Evolutionary conservation across 2,797 vertebrate genomes (phyloP), one percentile per base, ranked within the genome.

Genomic region (Xiphorhynchus erythropygius): DNA sequence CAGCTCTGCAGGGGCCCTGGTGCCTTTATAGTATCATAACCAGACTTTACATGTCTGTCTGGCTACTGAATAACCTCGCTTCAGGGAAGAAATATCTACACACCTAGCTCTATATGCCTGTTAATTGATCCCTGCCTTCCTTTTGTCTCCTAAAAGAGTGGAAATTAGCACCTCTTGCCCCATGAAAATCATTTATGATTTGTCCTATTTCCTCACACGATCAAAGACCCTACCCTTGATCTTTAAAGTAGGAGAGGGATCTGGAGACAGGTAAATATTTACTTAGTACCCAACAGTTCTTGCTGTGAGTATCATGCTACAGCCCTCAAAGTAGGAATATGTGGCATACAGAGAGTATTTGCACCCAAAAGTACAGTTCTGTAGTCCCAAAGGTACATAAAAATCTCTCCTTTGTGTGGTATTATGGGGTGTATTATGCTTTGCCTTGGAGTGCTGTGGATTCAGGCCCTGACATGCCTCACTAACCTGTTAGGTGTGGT

Each of bases 11-110:
- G 75, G 75, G 84, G 63, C 42, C 19, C 52, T 41, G 46, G 50
- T 93, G 47, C 44, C 90, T 93, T 94, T 95, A 67, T 71, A 64
- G 75, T 53, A 60, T 68, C 60, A 35, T 85, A 89, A 84, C 59
- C 70, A 73, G 60, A 44, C 44, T 89, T 95, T 70, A 67, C 27
- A 18, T 76, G 71, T 82, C 70, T 90, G 57, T 30, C 73, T 69
- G 65, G 39, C 53, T 91, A 33, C 88, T 77, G 63, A 76, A 60
- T 74, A 82, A 70, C 74, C 39, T 69, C 42, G 23, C 63, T 79
- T 86, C 83, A 90, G 70, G n/a, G 86, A 88, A 90, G 80, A 92
- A 93, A 64, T 62, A 62, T 16, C 56, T 68, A 5, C 5, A 35
- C 56, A 55, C 35, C n/a, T 83, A 59, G 59, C 60, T 84, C 84